A percentile compares a stretch with the other conserved stretches of the same genome.
Evolutionary conservation across 2,888 invertebrate species (phyloP).

Genomic region (Drosophila incognita): DNA sequence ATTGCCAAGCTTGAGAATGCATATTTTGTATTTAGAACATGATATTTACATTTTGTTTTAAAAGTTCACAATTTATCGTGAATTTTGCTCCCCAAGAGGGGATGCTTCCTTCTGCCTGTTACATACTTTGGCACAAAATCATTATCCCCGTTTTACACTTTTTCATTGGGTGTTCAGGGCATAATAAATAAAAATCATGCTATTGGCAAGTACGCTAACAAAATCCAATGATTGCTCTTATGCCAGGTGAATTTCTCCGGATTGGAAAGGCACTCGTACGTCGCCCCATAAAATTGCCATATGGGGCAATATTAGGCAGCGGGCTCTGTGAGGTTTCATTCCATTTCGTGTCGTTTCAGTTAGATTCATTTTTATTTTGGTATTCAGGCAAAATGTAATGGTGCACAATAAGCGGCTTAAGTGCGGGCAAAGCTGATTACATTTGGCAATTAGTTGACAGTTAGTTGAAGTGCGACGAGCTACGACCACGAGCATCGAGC

Average conservation of each 20-base stretch:
- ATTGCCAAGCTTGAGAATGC: neutral
- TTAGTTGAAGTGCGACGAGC: slow-evolving; percentile 37
- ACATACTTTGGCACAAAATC: neutral
- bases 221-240: slow-evolving; percentile 30
- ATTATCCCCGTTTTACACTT: neutral
- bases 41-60: neutral
- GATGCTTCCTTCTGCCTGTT: neutral
- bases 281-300: slow-evolving; percentile 16
- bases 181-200: neutral
- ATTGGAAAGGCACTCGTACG: slow-evolving; percentile 2
- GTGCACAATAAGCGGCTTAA: slow-evolving; percentile 75
- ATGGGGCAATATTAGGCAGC: slow-evolving; percentile 22
- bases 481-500: neutral
- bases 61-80: neutral
- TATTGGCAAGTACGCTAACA: slow-evolving; percentile 31
- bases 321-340: slow-evolving; percentile 14
- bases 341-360: slow-evolving; percentile 29
- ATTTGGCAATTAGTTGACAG: slow-evolving; percentile 77
- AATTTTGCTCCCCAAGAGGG: neutral
- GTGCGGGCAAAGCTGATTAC: slow-evolving; percentile 74
- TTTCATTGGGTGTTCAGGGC: neutral
- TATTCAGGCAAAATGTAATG: slow-evolving; percentile 66
- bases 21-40: neutral
- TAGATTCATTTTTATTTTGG: slow-evolving; percentile 62
- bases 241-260: slow-evolving; percentile 10